Evolutionary conservation across 2,113 vertebrate species (phyloP), one percentile per base, ranked within the genome.

Genomic region (Lamprologus lemairii): DNA sequence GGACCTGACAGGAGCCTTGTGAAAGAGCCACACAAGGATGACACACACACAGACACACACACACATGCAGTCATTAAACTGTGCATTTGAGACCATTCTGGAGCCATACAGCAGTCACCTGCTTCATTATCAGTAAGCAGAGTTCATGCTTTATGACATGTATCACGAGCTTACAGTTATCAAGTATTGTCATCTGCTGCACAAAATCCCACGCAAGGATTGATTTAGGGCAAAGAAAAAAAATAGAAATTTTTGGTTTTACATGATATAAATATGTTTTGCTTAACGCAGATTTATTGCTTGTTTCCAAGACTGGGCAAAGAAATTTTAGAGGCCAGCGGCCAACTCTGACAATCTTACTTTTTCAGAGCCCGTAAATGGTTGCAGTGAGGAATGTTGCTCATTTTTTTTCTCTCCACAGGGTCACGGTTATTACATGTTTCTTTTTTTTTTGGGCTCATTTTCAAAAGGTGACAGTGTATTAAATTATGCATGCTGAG

Each of bases 121-220:
- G 97, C 97, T 98, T 97, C 97, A 97, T 97, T 97, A 97, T 95
- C 93, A 96, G 96, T 95, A 97, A 94, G 95, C 95, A 95, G 95
- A 93, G 94, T 95, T 95, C 94, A 96, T 96, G 94, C 96, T 95
- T 95, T 95, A 96, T 95, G 94, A 94, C 95, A 95, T 94, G 94
- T 96, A 95, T 91, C 93, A 97, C 96, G 91, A 96, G 91, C 94
- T 95, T 96, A 95, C 96, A 95, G 91, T 90, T 94, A 94, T 81
- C 87, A 92, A 96, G 92, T 92, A 94, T 95, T 94, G 92, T 89
- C 82, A 86, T 91, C 83, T 40, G 11, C 51, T 3, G 9, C 55
- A 60, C 89, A 85, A 57, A 86, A 88, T 89, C 93, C 65, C 88
- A 94, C 92, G 71, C 89, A 88, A 26, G 33, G 53, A 81, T 82